Base-by-base conservation (phyloP, 2,888 invertebrate species). In the Chrysolina haemoptera region DNA sequence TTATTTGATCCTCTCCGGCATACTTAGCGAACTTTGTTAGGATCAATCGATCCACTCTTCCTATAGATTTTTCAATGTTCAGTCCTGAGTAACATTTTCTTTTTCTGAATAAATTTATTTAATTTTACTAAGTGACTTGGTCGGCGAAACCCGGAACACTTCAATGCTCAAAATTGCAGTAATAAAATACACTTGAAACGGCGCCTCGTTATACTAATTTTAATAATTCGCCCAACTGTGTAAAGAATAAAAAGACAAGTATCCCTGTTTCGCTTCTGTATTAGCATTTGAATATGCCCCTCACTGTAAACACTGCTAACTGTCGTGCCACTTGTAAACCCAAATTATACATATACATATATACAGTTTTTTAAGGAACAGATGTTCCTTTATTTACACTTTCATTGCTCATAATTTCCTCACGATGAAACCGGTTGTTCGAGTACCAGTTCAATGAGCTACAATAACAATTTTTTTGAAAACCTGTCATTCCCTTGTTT, bases 221-320 rank as follows among this genome's bases (percentile, higher is more conserved):
- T 71, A 59, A 74, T 68, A 65, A 68, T 55, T 65, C 68, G 43
- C 65, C 65, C 71, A 74, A 70, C 70, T 76, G 76, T 62, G 68
- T 69, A 64, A 71, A 76, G 73, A 76, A 72, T 74, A 73, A 78
- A 71, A 76, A 81, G 79, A 82, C 79, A 83, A 83, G 83, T 80
- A 72, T 68, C 76, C 79, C 78, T 77, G 78, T 81, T 80, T 68
- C 62, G 65, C 66, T 74, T 74, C 76, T 77, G 79, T 81, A 85
- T 85, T 85, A 83, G 84, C 85, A 84, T 85, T 84, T 84, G 84
- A 85, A 85, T 84, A 78, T 66, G 76, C 75, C 78, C 67, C 73
- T 74, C 48, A 79, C 73, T 71, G 65, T 78, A 78, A 81, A 80
- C 80, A 79, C 79, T 79, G 80, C 79, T 81, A 83, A 82, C 81